Evolutionary conservation across 2,113 vertebrate species (phyloP), one percentile per base, ranked within the genome.

Genomic region (Eonycteris spelaea): DNA sequence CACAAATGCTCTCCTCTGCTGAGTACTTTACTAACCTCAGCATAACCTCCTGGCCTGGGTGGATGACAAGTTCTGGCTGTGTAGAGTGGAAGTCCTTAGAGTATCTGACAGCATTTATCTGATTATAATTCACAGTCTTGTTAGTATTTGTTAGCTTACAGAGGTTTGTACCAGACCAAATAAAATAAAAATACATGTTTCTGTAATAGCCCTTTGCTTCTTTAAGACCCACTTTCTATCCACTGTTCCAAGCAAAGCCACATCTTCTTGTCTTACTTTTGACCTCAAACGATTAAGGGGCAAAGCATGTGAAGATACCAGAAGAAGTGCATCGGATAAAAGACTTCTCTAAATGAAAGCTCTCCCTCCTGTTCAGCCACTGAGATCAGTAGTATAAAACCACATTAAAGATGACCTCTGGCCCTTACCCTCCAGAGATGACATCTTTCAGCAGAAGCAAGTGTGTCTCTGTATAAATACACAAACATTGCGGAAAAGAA

Each of bases 381-480:
- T 97, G 86, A 82, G 94, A 94, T 90, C 83, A 61, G 63, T 77
- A 59, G 88, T 86, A 95, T 77, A 96, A 94, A 86, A 95, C 91
- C 91, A 93, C 95, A 96, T 95, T 97, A 67, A 96, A 97, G 53
- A 43, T 93, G 33, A 80, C 96, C 84, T 97, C 87, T 93, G 89
- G 85, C 88, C 91, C 38, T 79, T 90, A 83, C 43, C 91, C 97
- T 98, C 96, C 71, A 90, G 85, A 93, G 82, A 96, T 48, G 57
- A 57, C 84, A 73, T 97, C 97, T 97, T 97, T 97, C 95, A 91
- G 91, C 40, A 22, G 19, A 79, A 86, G 67, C 11, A 9, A 94
- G 73, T 38, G 28, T 63, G 59, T 55, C 24, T 40, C 92, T 65
- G 22, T 97, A 80, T 87, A 98, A 98, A 98, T 94, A 98, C 95